Percentiles rank a stretch among this genome's conserved stretches.
phyloP scores from a whole-genome alignment of 1,140 invertebrate species.

The Probaryconus sp. region DNA sequence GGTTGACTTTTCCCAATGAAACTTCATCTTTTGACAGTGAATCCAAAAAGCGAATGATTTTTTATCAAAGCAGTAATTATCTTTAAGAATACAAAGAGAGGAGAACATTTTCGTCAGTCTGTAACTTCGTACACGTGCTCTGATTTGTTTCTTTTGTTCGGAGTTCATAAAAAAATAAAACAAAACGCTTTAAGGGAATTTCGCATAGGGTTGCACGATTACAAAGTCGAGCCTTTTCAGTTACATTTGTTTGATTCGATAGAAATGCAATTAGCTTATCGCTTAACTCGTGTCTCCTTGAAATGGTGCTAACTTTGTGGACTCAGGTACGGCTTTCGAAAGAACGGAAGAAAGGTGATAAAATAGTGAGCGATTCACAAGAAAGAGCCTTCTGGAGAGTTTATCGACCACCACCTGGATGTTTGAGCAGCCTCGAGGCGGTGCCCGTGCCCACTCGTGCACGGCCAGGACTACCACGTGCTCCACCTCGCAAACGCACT shows the following conservation, averaged over 20 bases:
- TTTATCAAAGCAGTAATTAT: too few species aligned
- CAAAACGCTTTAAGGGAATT: background rate
- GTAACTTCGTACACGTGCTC: too few species aligned
- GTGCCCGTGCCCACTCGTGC: constrained; percentile 88
- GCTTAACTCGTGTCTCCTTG: constrained; percentile 55
- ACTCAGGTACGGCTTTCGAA: constrained; percentile 89
- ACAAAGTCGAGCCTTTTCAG: constrained; percentile 8
- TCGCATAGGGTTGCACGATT: background rate
- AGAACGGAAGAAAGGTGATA: constrained; percentile 96
- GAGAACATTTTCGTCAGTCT: too few species aligned
- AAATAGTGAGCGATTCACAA: constrained; percentile 96
- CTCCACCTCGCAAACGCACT: constrained; percentile 82
- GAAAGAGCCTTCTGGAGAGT: constrained; percentile 98
- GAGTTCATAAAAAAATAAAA: background rate
- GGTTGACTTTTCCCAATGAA: constrained; percentile 9
- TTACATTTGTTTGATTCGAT: constrained; percentile 28
- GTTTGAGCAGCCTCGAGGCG: constrained; percentile 88
- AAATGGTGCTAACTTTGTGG: constrained; percentile 63
- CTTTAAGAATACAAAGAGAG: too few species aligned
- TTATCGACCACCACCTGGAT: constrained; percentile 93
- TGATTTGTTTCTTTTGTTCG: too few species aligned
- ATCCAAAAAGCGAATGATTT: too few species aligned
- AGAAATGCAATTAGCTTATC: constrained; percentile 38
- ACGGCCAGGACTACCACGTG: constrained; percentile 81
- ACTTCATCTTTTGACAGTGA: too few species aligned